phyloP scores from a whole-genome alignment of 30 jellyfish, hydroid and myxozoan genomes.

The Nemopilema nomurai region DNA sequence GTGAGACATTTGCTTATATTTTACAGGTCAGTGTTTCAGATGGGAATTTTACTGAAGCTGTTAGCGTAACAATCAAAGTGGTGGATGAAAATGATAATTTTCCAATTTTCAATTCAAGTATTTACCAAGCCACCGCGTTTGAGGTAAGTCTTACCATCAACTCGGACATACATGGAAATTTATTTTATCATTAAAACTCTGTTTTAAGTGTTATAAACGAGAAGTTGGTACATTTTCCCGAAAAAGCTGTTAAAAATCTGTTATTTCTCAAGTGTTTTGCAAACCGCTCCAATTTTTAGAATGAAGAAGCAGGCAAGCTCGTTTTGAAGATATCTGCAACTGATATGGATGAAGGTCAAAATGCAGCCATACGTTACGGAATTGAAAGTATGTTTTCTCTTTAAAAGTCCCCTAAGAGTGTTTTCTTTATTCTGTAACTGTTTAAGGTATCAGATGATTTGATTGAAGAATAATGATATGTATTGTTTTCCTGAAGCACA shows the following conservation, averaged over 20 bases:
- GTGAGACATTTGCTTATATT: background rate
- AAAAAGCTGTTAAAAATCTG: too few species aligned
- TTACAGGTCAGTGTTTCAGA: conserved; percentile 57
- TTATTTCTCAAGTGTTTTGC: too few species aligned
- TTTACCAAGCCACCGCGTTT: conserved; percentile 30
- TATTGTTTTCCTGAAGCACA: too few species aligned
- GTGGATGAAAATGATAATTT: conserved; percentile 55
- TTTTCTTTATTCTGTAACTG: background rate
- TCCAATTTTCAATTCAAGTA: conserved; percentile 53
- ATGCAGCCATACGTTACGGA: conserved; percentile 38
- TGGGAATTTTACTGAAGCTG: conserved; percentile 43
- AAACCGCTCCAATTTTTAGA: too few species aligned
- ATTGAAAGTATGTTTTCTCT: conserved; percentile 44
- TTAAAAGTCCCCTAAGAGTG: background rate
- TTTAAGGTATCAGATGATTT: too few species aligned
- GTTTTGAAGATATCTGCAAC: conserved; percentile 24
- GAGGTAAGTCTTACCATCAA: conserved; percentile 54
- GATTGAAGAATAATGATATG: too few species aligned
- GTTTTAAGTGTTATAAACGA: too few species aligned
- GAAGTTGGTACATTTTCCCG: too few species aligned
- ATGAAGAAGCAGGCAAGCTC: conserved; percentile 43
- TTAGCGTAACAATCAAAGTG: conserved; percentile 56
- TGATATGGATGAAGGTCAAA: conserved; percentile 57
- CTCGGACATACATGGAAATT: too few species aligned
- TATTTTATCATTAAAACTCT: too few species aligned